Base-by-base conservation (phyloP, 2,797 vertebrate genomes). In the Valencia hispanica region DNA sequence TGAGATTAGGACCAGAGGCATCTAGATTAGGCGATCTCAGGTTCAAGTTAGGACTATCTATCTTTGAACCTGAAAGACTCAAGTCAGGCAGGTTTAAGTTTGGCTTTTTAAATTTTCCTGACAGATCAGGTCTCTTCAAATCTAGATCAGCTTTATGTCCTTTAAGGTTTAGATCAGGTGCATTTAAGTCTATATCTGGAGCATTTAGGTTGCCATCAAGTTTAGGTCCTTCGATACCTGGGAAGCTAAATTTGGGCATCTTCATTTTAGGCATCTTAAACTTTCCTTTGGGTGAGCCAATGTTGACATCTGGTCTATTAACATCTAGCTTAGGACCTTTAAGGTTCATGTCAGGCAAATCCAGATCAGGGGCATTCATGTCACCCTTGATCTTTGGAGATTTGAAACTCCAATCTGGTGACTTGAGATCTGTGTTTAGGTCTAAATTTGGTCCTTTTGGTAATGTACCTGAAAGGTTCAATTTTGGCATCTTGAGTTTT, bases 31-130 rank as follows among this genome's bases (percentile, higher is more conserved):
- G 89, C 27, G 65, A 12, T 68, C 25, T 27, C 5, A 68, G 65
- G 39, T 43, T 25, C 65, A 68, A 17, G 27, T 48, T 48, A 9
- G 68, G 66, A 82, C 72, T 4, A 92, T n/a, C 72, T 8, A 93
- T n/a, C 2, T 86, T 86, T 77, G 91, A 89, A 34, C 81, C 78
- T 2, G 90, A 91, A 6, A 94, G 3, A 0, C 73, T 55, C 0
- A 91, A 45, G 9, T 81, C 47, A 34, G 91, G 87, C 10, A 88
- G 0, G 12, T 77, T 66, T 0, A 93, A 59, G 0, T 74, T 80
- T 30, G 93, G 93, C 63, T 77, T 91, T 69, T 91, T 93, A 1
- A 94, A 43, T 81, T 91, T 93, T 0, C 88, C 78, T 11, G 89
- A 91, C 3, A 84, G 86, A 11, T 72, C 83, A 43, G 76, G 25